Evolutionary conservation across 2,113 vertebrate genomes (phyloP).

Genomic region (Scortum barcoo): DNA sequence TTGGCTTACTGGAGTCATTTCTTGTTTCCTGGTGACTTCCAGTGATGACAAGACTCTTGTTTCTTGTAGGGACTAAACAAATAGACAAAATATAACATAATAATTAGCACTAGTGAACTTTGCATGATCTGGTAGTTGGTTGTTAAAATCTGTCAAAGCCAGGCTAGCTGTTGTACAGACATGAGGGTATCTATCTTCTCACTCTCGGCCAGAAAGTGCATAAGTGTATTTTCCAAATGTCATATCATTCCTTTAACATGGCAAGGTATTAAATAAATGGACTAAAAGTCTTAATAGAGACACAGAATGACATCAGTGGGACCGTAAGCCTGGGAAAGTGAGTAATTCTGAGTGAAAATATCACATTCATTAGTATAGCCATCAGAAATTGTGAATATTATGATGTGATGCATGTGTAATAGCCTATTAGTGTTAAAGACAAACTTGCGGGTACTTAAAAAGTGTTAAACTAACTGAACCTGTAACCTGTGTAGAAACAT

Average conservation of each 20-base stretch:
- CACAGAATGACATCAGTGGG: background rate
- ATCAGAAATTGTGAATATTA: conserved; percentile 2
- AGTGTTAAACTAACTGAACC: conserved; percentile 20
- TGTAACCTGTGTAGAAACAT: conserved; percentile 13
- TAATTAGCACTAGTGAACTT: background rate
- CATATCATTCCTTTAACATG: background rate
- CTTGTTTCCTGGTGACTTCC: background rate
- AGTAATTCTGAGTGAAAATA: conserved; percentile 11
- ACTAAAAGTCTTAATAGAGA: conserved; percentile 6
- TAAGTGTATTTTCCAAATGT: background rate
- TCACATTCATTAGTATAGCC: conserved; percentile 29
- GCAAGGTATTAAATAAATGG: background rate
- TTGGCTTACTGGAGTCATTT: background rate
- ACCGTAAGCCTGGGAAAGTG: background rate
- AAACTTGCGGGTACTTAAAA: conserved; percentile 33
- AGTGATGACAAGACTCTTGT: background rate
- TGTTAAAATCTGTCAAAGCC: background rate
- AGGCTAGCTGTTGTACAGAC: background rate
- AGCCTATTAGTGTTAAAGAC: conserved; percentile 27
- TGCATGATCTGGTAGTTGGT: background rate
- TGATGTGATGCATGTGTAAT: conserved; percentile 17
- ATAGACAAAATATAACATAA: background rate
- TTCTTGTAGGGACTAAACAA: background rate
- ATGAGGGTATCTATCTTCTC: background rate
- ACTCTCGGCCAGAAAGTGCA: background rate